Evolutionary conservation across 2,797 vertebrate genomes (phyloP).

Genomic region (Sebastes itinus): DNA sequence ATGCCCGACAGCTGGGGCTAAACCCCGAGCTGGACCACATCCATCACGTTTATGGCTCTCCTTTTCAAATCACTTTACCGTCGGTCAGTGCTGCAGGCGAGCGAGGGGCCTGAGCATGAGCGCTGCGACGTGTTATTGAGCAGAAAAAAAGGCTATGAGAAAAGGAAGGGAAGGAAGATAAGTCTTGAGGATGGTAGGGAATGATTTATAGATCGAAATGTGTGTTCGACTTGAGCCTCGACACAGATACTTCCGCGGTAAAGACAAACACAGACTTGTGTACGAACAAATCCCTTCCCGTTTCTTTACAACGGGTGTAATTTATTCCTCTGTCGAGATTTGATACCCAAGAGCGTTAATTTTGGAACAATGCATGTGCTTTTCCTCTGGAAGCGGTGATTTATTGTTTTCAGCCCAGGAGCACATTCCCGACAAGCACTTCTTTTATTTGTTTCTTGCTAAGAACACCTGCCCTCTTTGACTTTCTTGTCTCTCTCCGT

Average conservation of each 20-base stretch:
- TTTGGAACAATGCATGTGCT: constrained; percentile 66
- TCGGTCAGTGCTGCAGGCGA: constrained; percentile 55
- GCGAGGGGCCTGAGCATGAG: constrained; percentile 38
- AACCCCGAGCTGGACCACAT: constrained; percentile 73
- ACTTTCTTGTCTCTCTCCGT: constrained; percentile 5
- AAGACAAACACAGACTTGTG: constrained; percentile 74
- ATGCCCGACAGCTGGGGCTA: constrained; percentile 81
- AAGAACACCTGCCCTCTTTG: constrained; percentile 6
- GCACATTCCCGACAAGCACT: constrained; percentile 36
- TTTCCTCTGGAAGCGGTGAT: constrained; percentile 53
- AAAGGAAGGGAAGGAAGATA: constrained; percentile 52
- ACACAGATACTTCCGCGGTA: constrained; percentile 62
- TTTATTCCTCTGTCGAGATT: constrained; percentile 71
- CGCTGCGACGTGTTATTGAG: constrained; percentile 22
- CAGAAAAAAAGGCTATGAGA: constrained; percentile 33
- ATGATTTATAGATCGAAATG: constrained; percentile 80
- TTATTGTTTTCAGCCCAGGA: constrained; percentile 52
- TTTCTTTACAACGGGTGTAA: constrained; percentile 54
- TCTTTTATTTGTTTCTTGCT: constrained; percentile 14
- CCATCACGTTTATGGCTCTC: constrained; percentile 82
- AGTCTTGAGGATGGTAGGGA: constrained; percentile 45
- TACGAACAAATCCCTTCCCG: constrained; percentile 68
- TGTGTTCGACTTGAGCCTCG: constrained; percentile 61
- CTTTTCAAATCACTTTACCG: constrained; percentile 74
- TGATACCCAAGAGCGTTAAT: constrained; percentile 56